Percentiles rank a stretch among this genome's conserved stretches.
Conservation (phyloP, 2,113 vertebrate species). For the Otocyon megalotis region DNA sequence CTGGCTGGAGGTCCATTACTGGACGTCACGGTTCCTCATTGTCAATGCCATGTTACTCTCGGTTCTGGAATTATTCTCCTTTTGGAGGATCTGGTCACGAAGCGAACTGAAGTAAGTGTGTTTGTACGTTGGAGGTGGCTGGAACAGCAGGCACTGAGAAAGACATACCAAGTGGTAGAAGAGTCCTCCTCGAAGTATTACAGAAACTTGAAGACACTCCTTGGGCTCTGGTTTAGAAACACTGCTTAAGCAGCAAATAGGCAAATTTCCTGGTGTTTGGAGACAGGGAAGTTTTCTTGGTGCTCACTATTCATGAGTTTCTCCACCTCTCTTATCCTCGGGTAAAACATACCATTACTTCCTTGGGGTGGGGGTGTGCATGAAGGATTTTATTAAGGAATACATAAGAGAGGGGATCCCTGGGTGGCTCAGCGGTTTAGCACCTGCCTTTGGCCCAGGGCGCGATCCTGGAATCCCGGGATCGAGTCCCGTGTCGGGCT, state of each 20-base stretch:
- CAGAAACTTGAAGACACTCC: background rate
- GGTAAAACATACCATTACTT: background rate
- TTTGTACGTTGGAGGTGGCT: background rate
- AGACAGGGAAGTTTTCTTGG: background rate
- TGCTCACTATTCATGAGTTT: background rate
- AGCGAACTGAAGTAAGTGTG: conserved; percentile 91
- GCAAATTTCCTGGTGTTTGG: background rate
- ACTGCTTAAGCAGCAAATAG: background rate
- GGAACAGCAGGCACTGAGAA: background rate
- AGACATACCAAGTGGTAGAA: background rate
- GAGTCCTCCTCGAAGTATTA: background rate
- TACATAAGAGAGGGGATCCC: background rate
- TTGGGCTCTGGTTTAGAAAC: background rate
- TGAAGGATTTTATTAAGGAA: background rate
- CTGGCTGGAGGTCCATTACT: conserved; percentile 96
- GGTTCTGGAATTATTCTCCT: conserved; percentile 91
- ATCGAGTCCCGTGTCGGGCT: no score
- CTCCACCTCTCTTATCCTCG: background rate
- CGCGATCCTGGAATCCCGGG: no score
- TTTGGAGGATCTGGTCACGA: conserved; percentile 94
- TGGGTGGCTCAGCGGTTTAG: no score
- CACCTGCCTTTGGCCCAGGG: no score
- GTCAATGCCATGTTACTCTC: conserved; percentile 95
- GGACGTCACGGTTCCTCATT: conserved; percentile 96
- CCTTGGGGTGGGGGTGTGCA: background rate